Evolutionary conservation across 2,888 invertebrate genomes (phyloP).

Genomic region (Luperina nickerlii): DNA sequence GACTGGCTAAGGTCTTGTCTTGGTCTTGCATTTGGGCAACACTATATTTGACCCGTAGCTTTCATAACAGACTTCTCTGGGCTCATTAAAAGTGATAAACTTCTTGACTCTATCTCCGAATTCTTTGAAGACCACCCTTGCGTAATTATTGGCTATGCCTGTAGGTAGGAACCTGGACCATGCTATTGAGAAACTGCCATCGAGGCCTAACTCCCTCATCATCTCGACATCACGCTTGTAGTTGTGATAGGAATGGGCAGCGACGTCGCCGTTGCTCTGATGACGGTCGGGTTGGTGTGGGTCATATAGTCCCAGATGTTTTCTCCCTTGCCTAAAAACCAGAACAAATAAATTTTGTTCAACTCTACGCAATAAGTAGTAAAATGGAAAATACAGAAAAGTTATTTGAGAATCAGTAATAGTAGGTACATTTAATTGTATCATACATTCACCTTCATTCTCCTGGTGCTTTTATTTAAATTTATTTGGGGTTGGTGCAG

Average conservation of each 20-base stretch:
- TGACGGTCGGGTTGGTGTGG: slow-evolving; percentile 69
- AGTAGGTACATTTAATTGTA: too few relatives aligned
- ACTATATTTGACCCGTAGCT: slow-evolving; percentile 66
- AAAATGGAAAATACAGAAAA: too few relatives aligned
- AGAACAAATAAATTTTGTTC: too few relatives aligned
- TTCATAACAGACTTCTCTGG: slow-evolving; percentile 77
- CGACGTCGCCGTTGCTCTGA: slow-evolving; percentile 89
- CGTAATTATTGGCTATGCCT: slow-evolving; percentile 87
- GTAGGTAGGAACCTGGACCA: slow-evolving; percentile 92
- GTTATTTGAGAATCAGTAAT: too few relatives aligned
- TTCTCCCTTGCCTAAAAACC: slow-evolving; percentile 72
- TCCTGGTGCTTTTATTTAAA: too few relatives aligned
- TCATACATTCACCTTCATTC: too few relatives aligned
- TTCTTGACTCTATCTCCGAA: slow-evolving; percentile 87
- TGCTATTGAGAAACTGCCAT: slow-evolving; percentile 90
- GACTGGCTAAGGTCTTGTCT: too few relatives aligned
- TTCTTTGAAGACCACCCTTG: slow-evolving; percentile 79
- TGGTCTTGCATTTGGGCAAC: too few relatives aligned
- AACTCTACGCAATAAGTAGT: too few relatives aligned
- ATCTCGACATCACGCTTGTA: slow-evolving; percentile 89
- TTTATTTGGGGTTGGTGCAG: too few relatives aligned
- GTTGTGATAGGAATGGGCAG: slow-evolving; percentile 90
- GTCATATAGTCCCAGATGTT: slow-evolving; percentile 76
- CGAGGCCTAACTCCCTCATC: slow-evolving; percentile 82
- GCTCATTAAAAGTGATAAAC: slow-evolving; percentile 91